Evolutionary conservation across 2,113 vertebrate genomes (phyloP), one percentile per base, ranked within the genome.

Genomic region (Megaceryle maxima): DNA sequence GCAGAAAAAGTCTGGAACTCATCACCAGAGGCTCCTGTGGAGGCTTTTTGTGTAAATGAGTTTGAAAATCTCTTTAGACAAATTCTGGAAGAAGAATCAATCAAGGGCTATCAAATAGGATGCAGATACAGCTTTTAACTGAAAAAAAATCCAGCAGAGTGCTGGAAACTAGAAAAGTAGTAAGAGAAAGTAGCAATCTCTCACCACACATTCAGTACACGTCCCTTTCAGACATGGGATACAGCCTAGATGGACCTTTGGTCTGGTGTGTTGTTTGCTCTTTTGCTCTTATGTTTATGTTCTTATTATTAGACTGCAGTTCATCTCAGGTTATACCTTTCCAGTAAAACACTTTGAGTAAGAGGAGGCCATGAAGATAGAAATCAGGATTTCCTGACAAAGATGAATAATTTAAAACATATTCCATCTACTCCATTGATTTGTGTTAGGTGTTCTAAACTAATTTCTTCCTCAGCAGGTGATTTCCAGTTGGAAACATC

Each of bases 381-480:
- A 50, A 69, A 81, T 3, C 50, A 86, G 39, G 16, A 78, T 88
- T 94, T 93, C 48, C 57, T 95, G 48, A 90, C 43, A 95, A 91
- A 73, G 73, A 83, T 64, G 56, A 88, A 93, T 87, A 77, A 96
- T 85, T 95, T 90, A 95, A 94, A 95, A 81, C 48, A 3, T 95
- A 96, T 90, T 18, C 51, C 51, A 62, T 51, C 67, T 37, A 43
- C 63, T 92, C 70, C 67, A 93, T 63, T 96, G 87, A 88, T 97
- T 97, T 97, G 25, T 95, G 90, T 95, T 97, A 96, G 67, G 88
- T 97, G 79, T 97, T 97, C 86, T 94, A 97, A 98, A 95, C 79
- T 96, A 97, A 95, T 97, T 97, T 98, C 56, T 98, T 94, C 87
- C 96, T 37, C 96, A 97, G 96, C 70, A 94, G 96, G 95, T 94